Evolutionary conservation across 2,797 vertebrate genomes (phyloP), one percentile per base, ranked within the genome.

Genomic region (Acanthurus lineatus): DNA sequence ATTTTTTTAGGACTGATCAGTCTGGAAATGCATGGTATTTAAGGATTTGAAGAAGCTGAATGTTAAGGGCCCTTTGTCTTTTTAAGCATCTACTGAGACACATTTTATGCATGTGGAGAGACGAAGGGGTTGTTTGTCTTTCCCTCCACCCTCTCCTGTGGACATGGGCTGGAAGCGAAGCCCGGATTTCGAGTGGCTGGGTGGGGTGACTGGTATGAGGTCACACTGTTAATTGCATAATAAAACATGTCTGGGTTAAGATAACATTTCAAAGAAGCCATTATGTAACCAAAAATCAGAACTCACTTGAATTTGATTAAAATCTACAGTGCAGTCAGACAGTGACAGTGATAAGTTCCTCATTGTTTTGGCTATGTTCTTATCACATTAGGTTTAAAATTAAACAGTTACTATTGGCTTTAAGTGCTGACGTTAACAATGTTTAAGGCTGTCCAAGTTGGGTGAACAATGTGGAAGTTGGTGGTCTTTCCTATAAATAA

Each of bases 121-220:
- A 86, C 51, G n/a, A 76, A 78, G 62, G 49, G 69, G 80, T 91
- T 92, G 90, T 94, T 94, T 93, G 85, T 91, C 88, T 89, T 91
- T 69, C 66, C 77, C 91, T 80, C 90, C 93, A 84, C 91, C 90
- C 89, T 90, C 79, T 85, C 57, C 74, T 83, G 82, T 72, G 86
- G 92, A 90, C 88, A 66, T 71, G 48, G 77, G 68, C 85, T 85
- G 86, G 86, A 89, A 85, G 86, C 67, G 38, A 68, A 82, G 85
- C 78, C 63, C 69, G 45, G 84, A 66, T 90, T 77, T 83, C 80
- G 83, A 89, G 83, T 69, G 84, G 79, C 68, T 0, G 84, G 86
- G 87, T 77, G 84, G 85, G 86, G 87, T 72, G 56, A 76, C 79
- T 44, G 67, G 51, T 73, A 80, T 88, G 88, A 93, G 88, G 85